Evolutionary conservation across 2,113 vertebrate species (phyloP).

Genomic region (Campylomormyrus numenius): DNA sequence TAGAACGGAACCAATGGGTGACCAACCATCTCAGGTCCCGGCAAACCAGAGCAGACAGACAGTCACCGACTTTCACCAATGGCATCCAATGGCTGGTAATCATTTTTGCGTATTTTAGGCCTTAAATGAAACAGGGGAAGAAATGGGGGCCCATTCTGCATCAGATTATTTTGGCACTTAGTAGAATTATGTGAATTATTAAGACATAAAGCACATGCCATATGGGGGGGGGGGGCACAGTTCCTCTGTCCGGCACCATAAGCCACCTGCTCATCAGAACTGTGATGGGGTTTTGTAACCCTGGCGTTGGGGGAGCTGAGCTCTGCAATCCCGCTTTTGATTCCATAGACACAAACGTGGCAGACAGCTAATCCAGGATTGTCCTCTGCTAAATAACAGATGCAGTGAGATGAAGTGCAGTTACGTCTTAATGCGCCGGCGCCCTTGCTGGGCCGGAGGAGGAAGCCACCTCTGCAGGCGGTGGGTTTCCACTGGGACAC

Average conservation of each 20-base stretch:
- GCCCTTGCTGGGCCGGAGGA: neutral
- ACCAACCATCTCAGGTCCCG: neutral
- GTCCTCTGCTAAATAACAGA: neutral
- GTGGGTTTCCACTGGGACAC: neutral
- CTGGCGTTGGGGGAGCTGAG: neutral
- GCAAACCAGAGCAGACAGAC: neutral
- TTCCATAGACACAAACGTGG: neutral
- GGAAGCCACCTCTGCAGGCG: neutral
- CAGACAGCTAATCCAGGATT: neutral
- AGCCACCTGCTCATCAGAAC: neutral
- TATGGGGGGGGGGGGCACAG: neutral
- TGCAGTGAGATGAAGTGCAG: neutral
- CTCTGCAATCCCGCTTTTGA: neutral
- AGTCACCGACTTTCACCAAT: neutral
- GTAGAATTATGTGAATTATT: neutral
- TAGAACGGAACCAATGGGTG: neutral
- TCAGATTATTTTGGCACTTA: neutral
- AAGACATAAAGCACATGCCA: neutral
- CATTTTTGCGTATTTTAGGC: neutral
- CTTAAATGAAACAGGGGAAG: neutral
- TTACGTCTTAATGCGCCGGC: neutral
- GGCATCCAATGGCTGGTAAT: neutral
- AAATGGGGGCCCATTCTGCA: neutral
- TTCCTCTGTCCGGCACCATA: neutral
- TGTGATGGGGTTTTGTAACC: neutral